Evolutionary conservation across 2,888 invertebrate species (phyloP).

Genomic region (Criorhina ranunculi): DNA sequence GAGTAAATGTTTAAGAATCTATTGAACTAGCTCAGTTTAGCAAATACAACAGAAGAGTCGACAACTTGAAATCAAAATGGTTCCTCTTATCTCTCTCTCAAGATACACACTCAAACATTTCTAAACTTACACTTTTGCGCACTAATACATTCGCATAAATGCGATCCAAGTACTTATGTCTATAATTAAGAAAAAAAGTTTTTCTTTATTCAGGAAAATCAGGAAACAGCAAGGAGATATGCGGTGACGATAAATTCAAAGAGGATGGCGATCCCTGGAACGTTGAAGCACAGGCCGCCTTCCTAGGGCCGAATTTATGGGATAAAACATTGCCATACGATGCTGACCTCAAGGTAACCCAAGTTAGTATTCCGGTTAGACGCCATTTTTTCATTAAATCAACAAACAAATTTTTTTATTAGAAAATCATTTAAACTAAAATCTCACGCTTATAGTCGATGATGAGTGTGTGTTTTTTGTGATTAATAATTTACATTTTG

Average conservation of each 20-base stretch:
- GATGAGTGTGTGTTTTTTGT: slow-evolving; percentile 30
- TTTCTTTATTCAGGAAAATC: slow-evolving; percentile 87
- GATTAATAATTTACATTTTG: slow-evolving; percentile 31
- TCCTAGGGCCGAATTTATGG: slow-evolving; percentile 98
- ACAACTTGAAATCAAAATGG: background rate
- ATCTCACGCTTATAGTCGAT: slow-evolving; percentile 64
- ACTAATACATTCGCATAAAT: slow-evolving; percentile 70
- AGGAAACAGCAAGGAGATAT: slow-evolving; percentile 84
- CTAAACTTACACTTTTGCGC: slow-evolving; percentile 15
- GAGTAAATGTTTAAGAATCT: background rate
- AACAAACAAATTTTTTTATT: slow-evolving; percentile 18
- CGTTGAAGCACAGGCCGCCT: slow-evolving; percentile 96
- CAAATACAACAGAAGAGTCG: background rate
- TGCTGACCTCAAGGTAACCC: slow-evolving; percentile 97
- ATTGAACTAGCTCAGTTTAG: background rate
- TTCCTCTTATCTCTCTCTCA: background rate
- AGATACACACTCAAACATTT: background rate
- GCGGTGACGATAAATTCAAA: slow-evolving; percentile 88
- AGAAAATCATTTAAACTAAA: slow-evolving; percentile 19
- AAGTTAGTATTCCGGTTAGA: slow-evolving; percentile 86
- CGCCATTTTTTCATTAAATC: slow-evolving; percentile 65
- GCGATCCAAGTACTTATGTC: slow-evolving; percentile 68
- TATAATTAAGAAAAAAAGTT: slow-evolving; percentile 78
- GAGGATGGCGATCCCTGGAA: slow-evolving; percentile 95
- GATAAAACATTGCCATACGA: slow-evolving; percentile 96